A percentile compares a stretch with the other conserved stretches of the same genome.
These are phyloP conservation scores for Bradynema listronoti DNA, from an alignment of 1,140 invertebrate genomes.

Conservation along the genomic window DNA sequence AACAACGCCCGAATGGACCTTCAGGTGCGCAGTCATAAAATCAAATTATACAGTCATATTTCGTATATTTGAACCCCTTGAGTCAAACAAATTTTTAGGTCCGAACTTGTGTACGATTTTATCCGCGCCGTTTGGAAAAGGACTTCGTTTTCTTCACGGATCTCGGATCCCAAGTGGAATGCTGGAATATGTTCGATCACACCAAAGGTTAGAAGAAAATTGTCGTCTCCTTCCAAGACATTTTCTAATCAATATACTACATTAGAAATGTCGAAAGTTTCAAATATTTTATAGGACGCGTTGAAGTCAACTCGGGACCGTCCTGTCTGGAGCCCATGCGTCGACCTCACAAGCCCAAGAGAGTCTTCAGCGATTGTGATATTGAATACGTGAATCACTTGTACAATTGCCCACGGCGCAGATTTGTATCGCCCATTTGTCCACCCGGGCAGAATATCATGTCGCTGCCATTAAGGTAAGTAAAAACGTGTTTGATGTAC, in stretches of 20 bases:
- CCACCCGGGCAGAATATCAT: slow-evolving; percentile 38
- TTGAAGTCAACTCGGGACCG: slow-evolving; percentile 30
- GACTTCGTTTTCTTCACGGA: slow-evolving; percentile 42
- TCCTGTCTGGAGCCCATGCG: slow-evolving; percentile 40
- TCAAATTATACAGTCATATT: neutral
- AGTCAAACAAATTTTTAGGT: slow-evolving; percentile 13
- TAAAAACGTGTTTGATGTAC: neutral
- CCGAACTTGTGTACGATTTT: slow-evolving; percentile 38
- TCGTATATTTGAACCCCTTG: neutral
- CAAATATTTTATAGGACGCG: slow-evolving; percentile 8
- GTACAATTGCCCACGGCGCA: slow-evolving; percentile 32
- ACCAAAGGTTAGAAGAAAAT: slow-evolving; percentile 27
- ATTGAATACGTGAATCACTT: slow-evolving; percentile 40
- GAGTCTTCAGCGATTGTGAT: slow-evolving; percentile 38
- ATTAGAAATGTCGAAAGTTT: too few relatives aligned
- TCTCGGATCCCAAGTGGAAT: slow-evolving; percentile 33
- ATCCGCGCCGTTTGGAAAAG: slow-evolving; percentile 29
- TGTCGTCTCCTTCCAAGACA: slow-evolving; percentile 10
- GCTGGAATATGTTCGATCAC: slow-evolving; percentile 44
- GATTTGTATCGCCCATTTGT: slow-evolving; percentile 40
- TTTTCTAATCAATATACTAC: neutral
- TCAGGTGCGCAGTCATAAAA: slow-evolving; percentile 18
- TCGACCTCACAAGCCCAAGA: slow-evolving; percentile 30
- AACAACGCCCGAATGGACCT: slow-evolving; percentile 43
- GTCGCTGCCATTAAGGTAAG: slow-evolving; percentile 17